phyloP scores from a whole-genome alignment of 2,113 vertebrate species.

The Cervus canadensis region DNA sequence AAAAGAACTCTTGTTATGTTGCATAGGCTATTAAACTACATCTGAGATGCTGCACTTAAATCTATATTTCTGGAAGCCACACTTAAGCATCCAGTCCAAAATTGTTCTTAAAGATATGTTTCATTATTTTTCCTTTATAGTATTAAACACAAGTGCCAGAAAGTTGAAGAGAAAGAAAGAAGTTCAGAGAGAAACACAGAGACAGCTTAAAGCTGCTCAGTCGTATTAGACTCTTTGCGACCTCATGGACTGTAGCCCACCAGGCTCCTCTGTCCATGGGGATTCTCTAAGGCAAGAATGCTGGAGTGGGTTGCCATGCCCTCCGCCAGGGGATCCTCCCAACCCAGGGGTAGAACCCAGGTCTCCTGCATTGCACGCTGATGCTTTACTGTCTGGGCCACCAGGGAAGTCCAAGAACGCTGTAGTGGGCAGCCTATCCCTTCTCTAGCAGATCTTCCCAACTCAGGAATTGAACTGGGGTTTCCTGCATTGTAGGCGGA shows the following conservation, averaged over 20 bases:
- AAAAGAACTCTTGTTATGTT: background rate
- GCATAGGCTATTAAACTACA: background rate
- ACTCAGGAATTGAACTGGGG: background rate
- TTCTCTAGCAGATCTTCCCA: background rate
- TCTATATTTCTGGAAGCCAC: background rate
- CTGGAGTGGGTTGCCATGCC: too few species aligned
- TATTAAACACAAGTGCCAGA: background rate
- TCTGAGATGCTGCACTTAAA: background rate
- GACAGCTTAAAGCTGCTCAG: background rate
- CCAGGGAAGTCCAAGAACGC: background rate
- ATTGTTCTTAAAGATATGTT: background rate
- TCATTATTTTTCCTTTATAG: background rate
- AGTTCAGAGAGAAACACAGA: background rate
- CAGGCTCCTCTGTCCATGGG: background rate
- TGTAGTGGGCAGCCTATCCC: background rate
- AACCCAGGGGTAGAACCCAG: background rate
- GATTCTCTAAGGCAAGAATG: background rate
- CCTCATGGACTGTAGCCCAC: background rate
- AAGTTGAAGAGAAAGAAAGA: background rate
- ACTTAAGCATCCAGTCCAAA: background rate
- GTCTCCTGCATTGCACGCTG: accelerated
- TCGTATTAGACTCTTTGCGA: background rate
- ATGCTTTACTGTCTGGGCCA: background rate
- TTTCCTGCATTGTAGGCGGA: background rate
- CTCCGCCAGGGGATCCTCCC: background rate